Conservation (phyloP, 1,140 invertebrate genomes). For the Ooceraea biroi region DNA sequence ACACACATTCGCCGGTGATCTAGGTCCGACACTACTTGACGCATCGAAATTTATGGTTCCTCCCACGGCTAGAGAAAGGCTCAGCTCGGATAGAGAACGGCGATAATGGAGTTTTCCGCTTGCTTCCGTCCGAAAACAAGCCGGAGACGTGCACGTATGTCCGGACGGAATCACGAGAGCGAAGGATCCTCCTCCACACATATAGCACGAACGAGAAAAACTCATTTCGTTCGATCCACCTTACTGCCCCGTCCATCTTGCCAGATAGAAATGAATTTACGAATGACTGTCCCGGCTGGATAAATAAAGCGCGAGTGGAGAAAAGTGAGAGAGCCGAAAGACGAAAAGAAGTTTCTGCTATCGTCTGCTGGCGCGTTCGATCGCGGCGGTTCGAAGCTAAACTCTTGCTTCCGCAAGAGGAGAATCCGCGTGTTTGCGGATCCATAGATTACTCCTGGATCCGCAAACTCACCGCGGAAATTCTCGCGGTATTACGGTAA, state of each 20-base stretch:
- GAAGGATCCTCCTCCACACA: neutral
- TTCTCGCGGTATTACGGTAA: neutral
- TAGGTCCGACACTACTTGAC: conserved; percentile 10
- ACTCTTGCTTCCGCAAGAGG: neutral
- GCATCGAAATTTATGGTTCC: conserved; percentile 62
- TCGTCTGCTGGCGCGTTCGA: neutral
- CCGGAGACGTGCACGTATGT: conserved; percentile 50
- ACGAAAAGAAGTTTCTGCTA: conserved; percentile 34
- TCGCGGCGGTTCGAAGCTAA: neutral
- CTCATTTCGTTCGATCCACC: conserved; percentile 48
- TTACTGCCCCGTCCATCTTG: conserved; percentile 6
- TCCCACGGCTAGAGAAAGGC: conserved; percentile 4
- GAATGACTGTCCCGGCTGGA: conserved; percentile 17
- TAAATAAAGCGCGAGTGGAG: neutral
- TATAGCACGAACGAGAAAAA: conserved; percentile 48
- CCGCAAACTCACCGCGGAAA: neutral
- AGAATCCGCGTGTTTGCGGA: neutral
- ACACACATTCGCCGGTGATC: neutral
- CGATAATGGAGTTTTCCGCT: conserved; percentile 73
- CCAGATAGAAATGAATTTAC: conserved; percentile 42
- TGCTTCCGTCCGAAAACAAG: conserved; percentile 48
- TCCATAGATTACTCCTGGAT: neutral
- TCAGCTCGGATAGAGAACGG: conserved; percentile 52
- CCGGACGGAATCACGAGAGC: conserved; percentile 41
- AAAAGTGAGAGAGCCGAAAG: no score